phyloP scores from a whole-genome alignment of 2,797 vertebrate species.

The Trematomus bernacchii region DNA sequence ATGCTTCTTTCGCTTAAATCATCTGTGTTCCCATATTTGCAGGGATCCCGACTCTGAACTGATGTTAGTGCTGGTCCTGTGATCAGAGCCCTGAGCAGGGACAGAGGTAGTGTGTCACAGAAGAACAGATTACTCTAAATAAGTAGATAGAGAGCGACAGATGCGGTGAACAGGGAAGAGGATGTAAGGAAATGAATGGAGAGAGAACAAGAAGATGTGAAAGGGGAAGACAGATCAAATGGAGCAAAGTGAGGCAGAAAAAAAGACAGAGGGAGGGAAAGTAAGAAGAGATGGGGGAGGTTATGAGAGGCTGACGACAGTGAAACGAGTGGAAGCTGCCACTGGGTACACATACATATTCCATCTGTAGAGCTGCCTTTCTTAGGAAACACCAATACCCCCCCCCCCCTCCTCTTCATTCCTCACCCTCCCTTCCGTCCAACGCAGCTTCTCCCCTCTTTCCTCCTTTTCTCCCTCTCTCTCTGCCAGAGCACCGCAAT shows the following conservation, averaged over 20 bases:
- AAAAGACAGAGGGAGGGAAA: constrained; percentile 11
- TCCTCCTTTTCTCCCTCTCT: constrained; percentile 8
- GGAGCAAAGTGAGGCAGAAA: constrained; percentile 19
- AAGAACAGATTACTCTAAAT: constrained; percentile 7
- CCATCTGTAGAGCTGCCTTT: constrained; percentile 62
- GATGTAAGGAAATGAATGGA: constrained; percentile 2
- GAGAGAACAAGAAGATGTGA: constrained; percentile 8
- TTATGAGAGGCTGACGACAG: constrained; percentile 5
- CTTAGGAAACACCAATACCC: constrained; percentile 52
- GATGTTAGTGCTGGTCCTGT: not conserved
- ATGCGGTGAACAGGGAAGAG: constrained; percentile 30
- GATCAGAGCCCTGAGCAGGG: constrained; percentile 12
- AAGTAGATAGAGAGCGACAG: constrained; percentile 17
- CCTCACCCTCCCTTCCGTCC: not conserved
- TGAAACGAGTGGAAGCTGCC: constrained; percentile 38
- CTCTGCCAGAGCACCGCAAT: constrained; percentile 72
- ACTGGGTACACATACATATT: constrained; percentile 63
- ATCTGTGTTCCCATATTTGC: too few species aligned
- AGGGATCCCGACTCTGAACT: too few species aligned
- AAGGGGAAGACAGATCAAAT: constrained; percentile 28
- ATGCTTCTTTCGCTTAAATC: too few species aligned
- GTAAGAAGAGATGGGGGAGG: not conserved
- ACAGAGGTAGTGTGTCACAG: constrained; percentile 11
- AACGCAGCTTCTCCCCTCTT: not conserved
- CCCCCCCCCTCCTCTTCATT: not conserved